Evolutionary conservation across 2,113 vertebrate genomes (phyloP), one percentile per base, ranked within the genome.

Genomic region (Passer domesticus): DNA sequence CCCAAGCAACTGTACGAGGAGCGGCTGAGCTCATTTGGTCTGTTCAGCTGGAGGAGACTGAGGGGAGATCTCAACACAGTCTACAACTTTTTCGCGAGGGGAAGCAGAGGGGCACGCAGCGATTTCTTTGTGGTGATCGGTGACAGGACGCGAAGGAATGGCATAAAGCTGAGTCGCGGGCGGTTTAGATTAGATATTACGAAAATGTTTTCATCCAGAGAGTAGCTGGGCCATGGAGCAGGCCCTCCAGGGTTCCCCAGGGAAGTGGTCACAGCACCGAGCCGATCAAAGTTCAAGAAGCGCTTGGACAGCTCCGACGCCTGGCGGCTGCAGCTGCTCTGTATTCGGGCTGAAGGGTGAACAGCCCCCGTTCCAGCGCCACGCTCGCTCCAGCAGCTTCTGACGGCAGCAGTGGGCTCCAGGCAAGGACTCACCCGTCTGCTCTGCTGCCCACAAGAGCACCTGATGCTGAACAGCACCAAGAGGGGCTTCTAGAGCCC

Each of bases 321-420:
- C 20, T 7, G 5, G 28, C 5, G 11, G 37, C 37, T 17, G 18
- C 47, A 8, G 53, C 14, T 9, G 52, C 56, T 47, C 27, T 9
- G 10, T 1, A 0, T 3, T 13, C 2, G 28, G 35, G 8, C 5
- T 33, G 31, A 15, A 24, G 52, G 9, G 11, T 0, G 3, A 37
- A 9, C 27, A 23, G 11, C 11, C 8, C 1, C 14, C 5, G 8
- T 1, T 3, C 22, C 23, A 2, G 17, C 5, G 23, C 52, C 62
- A 9, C 27, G 13, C 60, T 31, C 31, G 13, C 39, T 46, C 27
- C 55, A 46, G 55, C 73, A 33, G 39, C 63, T 37, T 1, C 55
- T 6, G 55, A 27, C 4, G 7, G 15, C 4, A 9, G 17, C 13
- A 17, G 2, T 1, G 15, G 39, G 20, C 12, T 15, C 55, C 5